Evolutionary conservation across 2,888 invertebrate species (phyloP).

Genomic region (Chirona hameri): DNA sequence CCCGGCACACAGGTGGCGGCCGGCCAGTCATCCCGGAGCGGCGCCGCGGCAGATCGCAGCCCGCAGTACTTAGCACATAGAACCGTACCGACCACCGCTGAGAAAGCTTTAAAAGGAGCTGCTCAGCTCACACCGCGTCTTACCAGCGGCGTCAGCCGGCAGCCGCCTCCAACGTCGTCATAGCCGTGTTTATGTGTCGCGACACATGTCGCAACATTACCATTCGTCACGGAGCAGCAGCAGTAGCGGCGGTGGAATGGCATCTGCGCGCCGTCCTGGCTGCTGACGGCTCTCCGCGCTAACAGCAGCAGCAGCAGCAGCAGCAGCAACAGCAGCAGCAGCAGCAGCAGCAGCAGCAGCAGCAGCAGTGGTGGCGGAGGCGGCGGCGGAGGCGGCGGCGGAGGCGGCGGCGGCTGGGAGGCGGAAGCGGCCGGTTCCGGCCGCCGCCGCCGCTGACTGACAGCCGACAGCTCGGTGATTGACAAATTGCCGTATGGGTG

Average conservation of each 20-base stretch:
- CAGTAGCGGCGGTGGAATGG: neutral
- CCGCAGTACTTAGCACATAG: no score
- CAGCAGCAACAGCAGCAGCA: no score
- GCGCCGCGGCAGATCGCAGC: no score
- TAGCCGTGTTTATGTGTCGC: neutral
- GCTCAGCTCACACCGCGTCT: neutral
- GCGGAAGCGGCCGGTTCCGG: slow-evolving; percentile 25
- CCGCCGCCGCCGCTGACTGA: slow-evolving; percentile 10
- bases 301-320: no score
- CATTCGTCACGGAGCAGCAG: neutral
- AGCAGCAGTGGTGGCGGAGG: neutral
- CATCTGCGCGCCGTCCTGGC: no score
- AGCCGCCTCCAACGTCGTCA: no score
- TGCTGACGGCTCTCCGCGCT: no score
- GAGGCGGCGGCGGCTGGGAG: neutral
- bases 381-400: neutral
- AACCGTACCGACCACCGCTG: neutral
- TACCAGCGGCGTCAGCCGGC: neutral
- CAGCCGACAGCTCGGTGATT: neutral
- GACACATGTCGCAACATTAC: neutral
- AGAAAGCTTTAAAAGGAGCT: neutral
- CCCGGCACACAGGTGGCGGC: no score
- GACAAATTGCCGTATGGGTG: slow-evolving; percentile 25
- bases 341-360: neutral
- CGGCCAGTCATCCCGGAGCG: no score